Evolutionary conservation across 1,140 invertebrate species (phyloP).

Genomic region (Drosophila lowei): DNA sequence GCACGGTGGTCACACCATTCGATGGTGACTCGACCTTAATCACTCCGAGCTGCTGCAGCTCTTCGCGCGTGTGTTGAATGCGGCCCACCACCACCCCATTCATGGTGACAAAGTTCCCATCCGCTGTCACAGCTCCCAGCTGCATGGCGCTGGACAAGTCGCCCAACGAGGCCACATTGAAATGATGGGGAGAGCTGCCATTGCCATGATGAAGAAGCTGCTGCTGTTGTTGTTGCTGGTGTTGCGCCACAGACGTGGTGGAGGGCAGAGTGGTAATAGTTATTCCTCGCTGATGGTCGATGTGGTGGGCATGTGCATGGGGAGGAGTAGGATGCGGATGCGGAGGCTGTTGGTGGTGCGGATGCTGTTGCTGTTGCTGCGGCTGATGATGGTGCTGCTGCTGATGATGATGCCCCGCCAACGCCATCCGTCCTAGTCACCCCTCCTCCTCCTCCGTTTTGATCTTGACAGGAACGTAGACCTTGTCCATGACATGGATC

Average conservation of each 20-base stretch:
- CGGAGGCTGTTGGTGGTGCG: constrained; percentile 55
- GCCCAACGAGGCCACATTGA: constrained; percentile 73
- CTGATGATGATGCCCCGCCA: constrained; percentile 62
- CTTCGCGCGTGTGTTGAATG: constrained; percentile 72
- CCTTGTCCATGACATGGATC: constrained; percentile 83
- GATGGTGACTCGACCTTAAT: constrained; percentile 79
- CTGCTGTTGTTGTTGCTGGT: constrained; percentile 59
- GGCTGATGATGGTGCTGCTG: constrained; percentile 45
- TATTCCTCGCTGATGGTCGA: constrained; percentile 59
- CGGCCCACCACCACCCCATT: constrained; percentile 78
- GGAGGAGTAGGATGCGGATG: constrained; percentile 37
- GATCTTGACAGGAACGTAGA: constrained; percentile 82
- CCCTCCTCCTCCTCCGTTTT: constrained; percentile 83
- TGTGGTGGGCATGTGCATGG: constrained; percentile 37
- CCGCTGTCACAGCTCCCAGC: constrained; percentile 73
- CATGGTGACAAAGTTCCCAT: constrained; percentile 80
- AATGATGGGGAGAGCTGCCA: constrained; percentile 66
- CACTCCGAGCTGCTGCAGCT: constrained; percentile 76
- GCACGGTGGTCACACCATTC: constrained; percentile 45
- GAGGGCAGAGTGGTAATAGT: constrained; percentile 63
- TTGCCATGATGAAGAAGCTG: constrained; percentile 59
- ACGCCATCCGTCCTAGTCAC: constrained; percentile 83
- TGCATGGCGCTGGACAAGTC: constrained; percentile 75
- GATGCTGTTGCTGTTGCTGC: constrained; percentile 37
- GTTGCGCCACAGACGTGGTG: constrained; percentile 57